Conservation (phyloP, 2,888 invertebrate species). For the Pollenia griseotomentosa region DNA sequence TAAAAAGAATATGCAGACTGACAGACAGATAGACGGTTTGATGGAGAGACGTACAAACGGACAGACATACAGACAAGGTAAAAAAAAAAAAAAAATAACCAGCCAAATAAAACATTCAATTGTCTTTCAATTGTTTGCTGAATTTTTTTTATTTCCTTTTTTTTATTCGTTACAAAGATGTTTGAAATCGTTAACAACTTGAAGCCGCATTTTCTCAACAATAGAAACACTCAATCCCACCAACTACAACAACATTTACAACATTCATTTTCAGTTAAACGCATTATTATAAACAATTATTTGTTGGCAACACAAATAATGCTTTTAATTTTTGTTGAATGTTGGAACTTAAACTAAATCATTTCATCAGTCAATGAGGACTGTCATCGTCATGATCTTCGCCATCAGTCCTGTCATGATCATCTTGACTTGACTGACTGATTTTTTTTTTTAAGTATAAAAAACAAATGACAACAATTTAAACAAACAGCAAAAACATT, state of each 20-base stretch:
- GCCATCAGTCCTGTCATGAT: slow-evolving; percentile 43
- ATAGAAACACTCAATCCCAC: slow-evolving; percentile 2
- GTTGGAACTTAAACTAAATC: slow-evolving; percentile 62
- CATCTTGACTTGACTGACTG: slow-evolving; percentile 45
- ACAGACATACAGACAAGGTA: slow-evolving; percentile 10
- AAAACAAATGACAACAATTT: slow-evolving; percentile 49
- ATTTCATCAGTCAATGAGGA: slow-evolving; percentile 68
- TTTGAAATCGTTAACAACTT: slow-evolving; percentile 63
- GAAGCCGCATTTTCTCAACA: slow-evolving; percentile 42
- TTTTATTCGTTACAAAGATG: slow-evolving; percentile 52
- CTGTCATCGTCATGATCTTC: slow-evolving; percentile 57
- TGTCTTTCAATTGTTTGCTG: slow-evolving; percentile 49
- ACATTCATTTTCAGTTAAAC: slow-evolving; percentile 62
- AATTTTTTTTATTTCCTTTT: neutral
- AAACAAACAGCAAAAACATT: slow-evolving; percentile 19
- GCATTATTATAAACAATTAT: slow-evolving; percentile 66
- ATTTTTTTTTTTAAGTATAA: neutral
- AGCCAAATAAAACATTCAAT: slow-evolving; percentile 59
- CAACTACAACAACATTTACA: slow-evolving; percentile 34
- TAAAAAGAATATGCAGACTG: slow-evolving; percentile 5
- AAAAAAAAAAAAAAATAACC: slow-evolving; percentile 2
- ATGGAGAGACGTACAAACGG: neutral
- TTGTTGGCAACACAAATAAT: slow-evolving; percentile 60
- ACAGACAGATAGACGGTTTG: slow-evolving; percentile 14
- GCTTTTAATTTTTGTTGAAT: slow-evolving; percentile 13